Evolutionary conservation across 2,797 vertebrate species (phyloP).

Genomic region (Premnoplex brunnescens): DNA sequence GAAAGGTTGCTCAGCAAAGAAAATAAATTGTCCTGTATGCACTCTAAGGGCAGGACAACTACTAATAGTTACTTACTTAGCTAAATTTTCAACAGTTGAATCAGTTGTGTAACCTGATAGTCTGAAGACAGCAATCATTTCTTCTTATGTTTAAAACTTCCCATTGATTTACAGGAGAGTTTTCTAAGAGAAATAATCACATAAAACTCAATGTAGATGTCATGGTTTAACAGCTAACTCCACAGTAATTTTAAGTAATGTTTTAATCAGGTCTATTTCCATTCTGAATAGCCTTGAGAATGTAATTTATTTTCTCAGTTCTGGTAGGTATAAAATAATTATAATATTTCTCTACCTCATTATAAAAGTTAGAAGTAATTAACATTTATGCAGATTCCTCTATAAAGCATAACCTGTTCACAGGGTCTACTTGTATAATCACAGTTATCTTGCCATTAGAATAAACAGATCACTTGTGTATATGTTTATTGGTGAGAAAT

Average conservation of each 20-base stretch:
- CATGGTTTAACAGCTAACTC: not conserved
- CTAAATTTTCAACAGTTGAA: slow-evolving; percentile 2
- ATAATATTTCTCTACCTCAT: not conserved
- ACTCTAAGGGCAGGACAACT: not conserved
- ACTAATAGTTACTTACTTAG: not conserved
- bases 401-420: not conserved
- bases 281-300: not conserved
- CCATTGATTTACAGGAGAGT: not conserved
- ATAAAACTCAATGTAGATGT: not conserved
- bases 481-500: not conserved
- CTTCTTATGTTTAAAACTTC: not conserved
- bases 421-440: not conserved
- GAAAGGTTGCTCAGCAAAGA: not conserved
- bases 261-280: not conserved
- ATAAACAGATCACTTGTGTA: not conserved
- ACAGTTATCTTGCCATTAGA: not conserved
- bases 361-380: not conserved
- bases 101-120: not conserved
- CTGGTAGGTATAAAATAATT: not conserved
- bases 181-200: not conserved
- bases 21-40: not conserved
- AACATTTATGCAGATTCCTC: not conserved
- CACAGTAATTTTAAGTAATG: not conserved
- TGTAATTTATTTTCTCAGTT: not conserved
- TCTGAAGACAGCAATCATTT: not conserved